These are phyloP conservation scores for Scaptomyza hsui DNA, from an alignment of 1,140 invertebrate genomes.

Conservation along the genomic window DNA sequence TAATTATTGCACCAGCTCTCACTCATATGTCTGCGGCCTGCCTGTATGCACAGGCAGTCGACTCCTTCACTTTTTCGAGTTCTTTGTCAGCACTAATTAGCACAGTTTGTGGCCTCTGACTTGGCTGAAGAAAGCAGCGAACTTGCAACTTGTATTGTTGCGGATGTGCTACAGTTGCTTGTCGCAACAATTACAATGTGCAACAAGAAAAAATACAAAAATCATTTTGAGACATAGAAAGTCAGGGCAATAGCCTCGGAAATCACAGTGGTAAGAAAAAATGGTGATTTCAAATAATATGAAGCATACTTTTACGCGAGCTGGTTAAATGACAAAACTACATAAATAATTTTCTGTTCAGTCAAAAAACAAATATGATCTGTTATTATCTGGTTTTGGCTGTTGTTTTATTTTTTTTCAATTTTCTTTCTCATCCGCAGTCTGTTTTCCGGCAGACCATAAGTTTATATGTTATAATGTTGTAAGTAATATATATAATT, in stretches of 20 bases:
- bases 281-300: no score
- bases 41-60: constrained; percentile 20
- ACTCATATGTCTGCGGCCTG: constrained; percentile 37
- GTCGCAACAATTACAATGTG: constrained; percentile 19
- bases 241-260: constrained; percentile 8
- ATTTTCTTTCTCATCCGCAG: no score
- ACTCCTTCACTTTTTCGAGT: constrained; percentile 33
- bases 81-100: constrained; percentile 72
- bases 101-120: constrained; percentile 58
- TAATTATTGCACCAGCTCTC: constrained; percentile 70
- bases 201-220: not conserved
- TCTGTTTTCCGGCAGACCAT: no score
- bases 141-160: constrained; percentile 34
- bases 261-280: no score
- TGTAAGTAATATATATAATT: no score
- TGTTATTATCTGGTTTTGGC: no score
- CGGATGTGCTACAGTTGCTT: constrained; percentile 40
- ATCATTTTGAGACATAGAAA: not conserved
- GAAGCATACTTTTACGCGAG: no score
- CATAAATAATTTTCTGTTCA: no score
- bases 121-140: constrained; percentile 20
- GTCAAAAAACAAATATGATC: no score
- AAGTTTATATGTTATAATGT: no score
- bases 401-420: no score
- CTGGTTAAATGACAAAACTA: no score